phyloP scores from a whole-genome alignment of 30 jellyfish, hydroid and myxozoan species.

The Chrysaora quinquecirrha region DNA sequence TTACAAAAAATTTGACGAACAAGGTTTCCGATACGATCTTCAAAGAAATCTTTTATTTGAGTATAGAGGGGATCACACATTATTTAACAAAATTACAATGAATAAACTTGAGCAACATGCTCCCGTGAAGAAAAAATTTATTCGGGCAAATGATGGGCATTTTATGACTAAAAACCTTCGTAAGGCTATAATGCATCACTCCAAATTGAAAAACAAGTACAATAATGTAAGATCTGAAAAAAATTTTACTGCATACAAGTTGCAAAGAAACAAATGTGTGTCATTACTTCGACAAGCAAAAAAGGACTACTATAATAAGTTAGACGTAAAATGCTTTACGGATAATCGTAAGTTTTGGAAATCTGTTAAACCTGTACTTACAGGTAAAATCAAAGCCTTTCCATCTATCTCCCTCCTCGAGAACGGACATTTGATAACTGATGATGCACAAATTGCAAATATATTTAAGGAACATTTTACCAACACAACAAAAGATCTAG shows the following conservation, averaged over 20 bases:
- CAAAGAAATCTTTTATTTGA: background rate
- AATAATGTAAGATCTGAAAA: no score
- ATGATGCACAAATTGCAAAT: no score
- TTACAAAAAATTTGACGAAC: background rate
- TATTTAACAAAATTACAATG: background rate
- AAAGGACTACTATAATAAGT: no score
- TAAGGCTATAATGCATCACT: no score
- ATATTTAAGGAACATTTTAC: background rate
- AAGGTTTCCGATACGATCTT: background rate
- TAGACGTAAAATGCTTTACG: no score
- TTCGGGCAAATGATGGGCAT: background rate
- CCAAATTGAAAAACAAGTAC: no score
- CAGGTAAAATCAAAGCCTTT: no score
- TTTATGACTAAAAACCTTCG: background rate
- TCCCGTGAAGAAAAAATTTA: background rate
- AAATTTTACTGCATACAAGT: background rate
- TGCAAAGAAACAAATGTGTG: background rate
- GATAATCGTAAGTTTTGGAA: no score
- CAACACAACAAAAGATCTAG: background rate
- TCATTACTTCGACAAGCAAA: background rate
- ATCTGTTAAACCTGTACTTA: no score
- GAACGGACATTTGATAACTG: no score
- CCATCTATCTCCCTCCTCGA: no score
- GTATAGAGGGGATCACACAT: background rate
- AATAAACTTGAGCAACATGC: background rate